These are phyloP conservation scores for Colletes latitarsis DNA, from an alignment of 1,140 invertebrate species.

Conservation along the genomic window DNA sequence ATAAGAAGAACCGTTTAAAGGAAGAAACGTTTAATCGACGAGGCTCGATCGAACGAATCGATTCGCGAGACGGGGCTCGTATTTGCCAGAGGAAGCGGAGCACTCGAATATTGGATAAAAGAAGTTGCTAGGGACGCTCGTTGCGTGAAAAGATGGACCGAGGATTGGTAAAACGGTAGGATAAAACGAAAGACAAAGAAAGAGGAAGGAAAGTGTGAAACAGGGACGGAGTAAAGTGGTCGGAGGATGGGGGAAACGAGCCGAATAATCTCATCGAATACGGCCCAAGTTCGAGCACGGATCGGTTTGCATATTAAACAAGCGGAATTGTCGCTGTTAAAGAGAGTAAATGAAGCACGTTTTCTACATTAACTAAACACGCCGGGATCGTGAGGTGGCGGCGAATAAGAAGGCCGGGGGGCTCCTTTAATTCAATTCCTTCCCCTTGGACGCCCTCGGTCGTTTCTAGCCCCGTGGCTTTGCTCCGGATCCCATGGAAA, in stretches of 20 bases:
- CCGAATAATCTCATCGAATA: slow-evolving; percentile 53
- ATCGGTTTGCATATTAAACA: slow-evolving; percentile 66
- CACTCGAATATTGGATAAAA: no score
- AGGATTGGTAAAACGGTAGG: neutral
- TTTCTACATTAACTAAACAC: slow-evolving; percentile 56
- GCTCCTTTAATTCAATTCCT: slow-evolving; percentile 58
- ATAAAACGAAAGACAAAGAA: no score
- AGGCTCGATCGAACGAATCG: no score
- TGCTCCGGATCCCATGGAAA: neutral
- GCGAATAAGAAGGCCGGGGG: neutral
- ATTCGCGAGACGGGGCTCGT: no score
- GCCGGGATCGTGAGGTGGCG: slow-evolving; percentile 20
- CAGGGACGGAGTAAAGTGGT: neutral
- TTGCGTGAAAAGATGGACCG: no score
- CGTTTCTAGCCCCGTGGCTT: no score
- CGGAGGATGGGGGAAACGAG: slow-evolving; percentile 1
- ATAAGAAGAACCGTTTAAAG: no score
- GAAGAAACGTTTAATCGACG: no score
- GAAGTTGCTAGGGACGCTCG: no score
- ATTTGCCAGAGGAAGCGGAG: no score
- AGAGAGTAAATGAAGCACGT: slow-evolving; percentile 56
- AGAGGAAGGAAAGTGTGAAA: neutral
- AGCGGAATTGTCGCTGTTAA: slow-evolving; percentile 42
- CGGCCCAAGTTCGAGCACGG: slow-evolving; percentile 33
- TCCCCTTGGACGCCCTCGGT: slow-evolving; percentile 29